Evolutionary conservation across 2,888 invertebrate species (phyloP).

Genomic region (Balanococcus diminutus): DNA sequence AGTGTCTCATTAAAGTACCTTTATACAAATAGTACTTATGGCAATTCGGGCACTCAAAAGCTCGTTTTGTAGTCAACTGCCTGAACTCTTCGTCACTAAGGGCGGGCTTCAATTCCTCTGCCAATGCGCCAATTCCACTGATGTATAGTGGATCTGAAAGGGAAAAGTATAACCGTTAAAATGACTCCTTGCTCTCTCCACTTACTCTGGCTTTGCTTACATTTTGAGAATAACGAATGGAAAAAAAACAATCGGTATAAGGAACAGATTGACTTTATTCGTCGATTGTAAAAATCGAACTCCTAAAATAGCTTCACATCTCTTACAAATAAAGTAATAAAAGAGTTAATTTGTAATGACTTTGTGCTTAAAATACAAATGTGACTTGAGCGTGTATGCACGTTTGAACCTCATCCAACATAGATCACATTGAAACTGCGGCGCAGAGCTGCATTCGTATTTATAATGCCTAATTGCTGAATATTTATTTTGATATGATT

Average conservation of each 20-base stretch:
- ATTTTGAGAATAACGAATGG: background rate
- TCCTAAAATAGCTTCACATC: background rate
- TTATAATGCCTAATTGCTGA: constrained; percentile 60
- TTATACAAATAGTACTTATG: constrained; percentile 61
- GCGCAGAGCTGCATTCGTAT: constrained; percentile 61
- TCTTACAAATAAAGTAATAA: background rate
- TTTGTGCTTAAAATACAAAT: constrained; percentile 55
- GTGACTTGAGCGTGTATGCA: constrained; percentile 56
- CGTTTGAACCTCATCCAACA: constrained; percentile 57
- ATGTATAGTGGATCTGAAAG: background rate
- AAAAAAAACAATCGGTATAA: background rate
- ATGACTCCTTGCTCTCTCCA: background rate
- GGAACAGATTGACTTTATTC: background rate
- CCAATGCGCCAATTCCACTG: background rate
- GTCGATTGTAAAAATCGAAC: background rate
- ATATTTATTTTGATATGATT: constrained; percentile 60
- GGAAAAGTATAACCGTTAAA: background rate
- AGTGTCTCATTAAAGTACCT: constrained; percentile 57
- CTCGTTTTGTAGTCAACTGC: background rate
- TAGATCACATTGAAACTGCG: constrained; percentile 61
- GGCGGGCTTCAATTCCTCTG: background rate
- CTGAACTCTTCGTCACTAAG: background rate
- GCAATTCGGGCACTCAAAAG: constrained; percentile 58
- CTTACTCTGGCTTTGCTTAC: background rate
- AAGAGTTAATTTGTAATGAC: no score